A percentile compares a stretch with the other conserved stretches of the same genome.
Evolutionary conservation across 2,888 invertebrate species (phyloP).

Genomic region (Alentia gelatinosa): DNA sequence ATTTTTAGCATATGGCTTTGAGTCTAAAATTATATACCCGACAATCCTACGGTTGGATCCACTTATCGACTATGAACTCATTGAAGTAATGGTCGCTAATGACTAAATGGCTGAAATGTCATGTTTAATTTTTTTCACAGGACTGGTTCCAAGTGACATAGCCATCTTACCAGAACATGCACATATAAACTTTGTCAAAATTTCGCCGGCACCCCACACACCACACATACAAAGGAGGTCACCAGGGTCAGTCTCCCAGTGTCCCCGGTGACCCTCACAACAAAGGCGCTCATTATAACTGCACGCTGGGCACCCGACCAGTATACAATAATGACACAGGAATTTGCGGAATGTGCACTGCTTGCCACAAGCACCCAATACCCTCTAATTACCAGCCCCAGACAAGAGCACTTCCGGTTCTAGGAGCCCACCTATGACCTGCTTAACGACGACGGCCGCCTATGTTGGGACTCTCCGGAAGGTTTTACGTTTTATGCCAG

Average conservation of each 20-base stretch:
- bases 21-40: too few species aligned
- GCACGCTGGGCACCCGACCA: not conserved
- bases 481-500: too few species aligned
- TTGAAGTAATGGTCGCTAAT: too few species aligned
- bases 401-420: not conserved
- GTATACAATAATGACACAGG: not conserved
- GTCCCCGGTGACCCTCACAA: not conserved
- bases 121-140: too few species aligned
- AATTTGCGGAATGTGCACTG: not conserved
- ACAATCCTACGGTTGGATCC: too few species aligned
- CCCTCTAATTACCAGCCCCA: not conserved
- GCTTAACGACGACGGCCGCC: too few species aligned
- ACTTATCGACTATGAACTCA: too few species aligned
- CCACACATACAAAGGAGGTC: too few species aligned
- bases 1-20: too few species aligned
- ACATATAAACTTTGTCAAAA: not conserved
- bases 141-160: too few species aligned
- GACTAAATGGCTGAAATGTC: too few species aligned
- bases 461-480: too few species aligned
- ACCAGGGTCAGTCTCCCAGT: not conserved
- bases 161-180: not conserved
- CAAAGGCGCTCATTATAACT: not conserved
- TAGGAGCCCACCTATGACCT: not conserved
- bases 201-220: not conserved
- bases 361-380: not conserved